Conservation (phyloP, 1,140 invertebrate species). For the Microplitis demolitor region DNA sequence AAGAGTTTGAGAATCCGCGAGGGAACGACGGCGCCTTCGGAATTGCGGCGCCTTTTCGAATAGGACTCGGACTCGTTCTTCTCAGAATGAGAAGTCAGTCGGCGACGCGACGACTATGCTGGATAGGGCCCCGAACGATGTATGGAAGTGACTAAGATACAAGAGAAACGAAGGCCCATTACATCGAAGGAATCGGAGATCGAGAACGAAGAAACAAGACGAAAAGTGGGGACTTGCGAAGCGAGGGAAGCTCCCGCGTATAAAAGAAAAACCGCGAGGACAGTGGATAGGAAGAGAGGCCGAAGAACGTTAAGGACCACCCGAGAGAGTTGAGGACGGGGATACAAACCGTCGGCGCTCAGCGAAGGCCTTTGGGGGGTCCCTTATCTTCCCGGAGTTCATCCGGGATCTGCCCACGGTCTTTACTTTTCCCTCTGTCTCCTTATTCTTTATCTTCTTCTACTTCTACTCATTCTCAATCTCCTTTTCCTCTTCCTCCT, state of each 20-base stretch:
- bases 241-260: constrained; percentile 23
- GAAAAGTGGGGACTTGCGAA: constrained; percentile 7
- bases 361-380: constrained; percentile 55
- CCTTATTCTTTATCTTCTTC: constrained; percentile 14
- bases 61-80: constrained; percentile 29
- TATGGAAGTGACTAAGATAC: constrained; percentile 2
- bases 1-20: constrained; percentile 23
- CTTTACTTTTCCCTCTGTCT: constrained; percentile 28
- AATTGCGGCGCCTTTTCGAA: constrained; percentile 32
- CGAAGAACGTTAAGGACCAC: constrained; percentile 53
- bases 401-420: constrained; percentile 50
- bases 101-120: constrained; percentile 33
- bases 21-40: constrained; percentile 22
- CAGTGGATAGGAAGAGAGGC: constrained; percentile 22
- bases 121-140: constrained; percentile 20
- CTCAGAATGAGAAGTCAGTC: constrained; percentile 41
- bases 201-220: constrained; percentile 14
- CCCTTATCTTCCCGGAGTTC: constrained; percentile 53
- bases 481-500: constrained; percentile 8
- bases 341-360: constrained; percentile 56
- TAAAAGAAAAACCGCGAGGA: constrained; percentile 27
- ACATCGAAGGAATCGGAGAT: not conserved
- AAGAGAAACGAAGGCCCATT: not conserved
- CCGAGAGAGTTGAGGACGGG: constrained; percentile 55
- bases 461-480: not conserved